Base-by-base conservation (phyloP, 2,888 invertebrate genomes). In the Folsomia manolachei region DNA sequence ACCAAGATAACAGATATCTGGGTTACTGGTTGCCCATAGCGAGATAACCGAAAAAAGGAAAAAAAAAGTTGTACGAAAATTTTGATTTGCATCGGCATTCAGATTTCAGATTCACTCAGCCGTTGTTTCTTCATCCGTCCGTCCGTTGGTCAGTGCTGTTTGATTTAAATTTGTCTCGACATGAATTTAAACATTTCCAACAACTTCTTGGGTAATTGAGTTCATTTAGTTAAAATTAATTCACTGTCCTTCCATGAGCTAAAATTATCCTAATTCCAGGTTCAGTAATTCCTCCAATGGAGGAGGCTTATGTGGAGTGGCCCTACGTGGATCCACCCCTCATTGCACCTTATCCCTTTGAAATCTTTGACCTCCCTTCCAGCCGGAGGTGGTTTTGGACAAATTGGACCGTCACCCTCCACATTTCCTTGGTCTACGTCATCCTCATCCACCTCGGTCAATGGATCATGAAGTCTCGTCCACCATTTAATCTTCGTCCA, bases 361-460 rank as follows among this genome's bases (percentile, higher is more conserved):
- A 67, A 18, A 11, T 67, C 1, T 66, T 66, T 52, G 71, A 71
- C 25, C 24, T 63, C 27, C 26, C 71, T n/a, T 51, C 65, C 26
- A 72, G 72, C 62, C 65, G 76, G 24, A 69, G 52, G 19, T 74
- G 71, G 71, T 73, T 76, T 63, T 71, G 74, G 51, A 51, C 67
- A 18, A 69, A 74, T 56, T 76, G 76, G 76, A 70, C 56, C 25
- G 18, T 69, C n/a, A 71, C 69, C 27, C 52, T 76, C n/a, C 74
- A 76, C 71, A 74, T 76, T 18, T 76, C 76, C 11, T 56, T 72
- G 1, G 53, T 61, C 25, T 76, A 76, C 53, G 69, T 76, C 1
- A 25, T 51, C 19, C 25, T 74, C 14, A 76, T 74, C 51, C 74
- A 71, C 63, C 19, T 71, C n/a, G 74, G 74, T 39, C 72, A 71